Base-by-base conservation (phyloP, 2,113 vertebrate genomes). In the Haemorhous mexicanus region DNA sequence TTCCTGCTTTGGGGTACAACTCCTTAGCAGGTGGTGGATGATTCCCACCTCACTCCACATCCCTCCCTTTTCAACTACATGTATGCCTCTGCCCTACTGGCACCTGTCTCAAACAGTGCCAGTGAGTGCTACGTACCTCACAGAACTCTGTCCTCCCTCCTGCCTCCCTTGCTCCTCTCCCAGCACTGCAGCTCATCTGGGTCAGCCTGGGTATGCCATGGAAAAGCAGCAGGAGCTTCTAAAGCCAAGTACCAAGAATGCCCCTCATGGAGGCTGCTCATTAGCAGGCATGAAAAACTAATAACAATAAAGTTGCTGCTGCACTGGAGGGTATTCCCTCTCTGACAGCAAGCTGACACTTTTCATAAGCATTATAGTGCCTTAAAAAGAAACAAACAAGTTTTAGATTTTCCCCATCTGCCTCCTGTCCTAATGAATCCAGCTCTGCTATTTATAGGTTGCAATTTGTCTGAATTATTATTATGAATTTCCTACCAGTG, bases 381-480 rank as follows among this genome's bases (percentile, higher is more conserved):
- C 58, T 89, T 95, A 91, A 89, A 95, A 94, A 92, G 88, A 92
- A 96, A 95, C 69, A 97, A 96, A 95, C 70, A 95, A 84, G 61
- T 89, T 96, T 84, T 80, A 7, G 66, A 76, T 90, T 94, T 94
- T 91, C 76, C 94, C 92, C 89, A 84, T 96, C 93, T 92, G 84
- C 59, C 75, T 91, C 89, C 90, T 90, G 85, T 96, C 96, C 84
- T 95, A 90, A 91, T 79, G 94, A 96, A 96, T 89, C 82, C 76
- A 96, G 66, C 49, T 95, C 70, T 89, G 78, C 96, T 95, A 96
- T 96, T 94, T 96, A 91, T 87, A 93, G 93, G 37, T 89, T 39
- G 79, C 44, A 79, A 86, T 96, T 92, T 96, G 84, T 90, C 94
- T 84, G 87, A 90, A 94, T 96, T 96, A 96, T 96, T 96, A 96